These are phyloP conservation scores for Samia ricini DNA, from an alignment of 1,140 invertebrate genomes.

Conservation along the genomic window DNA sequence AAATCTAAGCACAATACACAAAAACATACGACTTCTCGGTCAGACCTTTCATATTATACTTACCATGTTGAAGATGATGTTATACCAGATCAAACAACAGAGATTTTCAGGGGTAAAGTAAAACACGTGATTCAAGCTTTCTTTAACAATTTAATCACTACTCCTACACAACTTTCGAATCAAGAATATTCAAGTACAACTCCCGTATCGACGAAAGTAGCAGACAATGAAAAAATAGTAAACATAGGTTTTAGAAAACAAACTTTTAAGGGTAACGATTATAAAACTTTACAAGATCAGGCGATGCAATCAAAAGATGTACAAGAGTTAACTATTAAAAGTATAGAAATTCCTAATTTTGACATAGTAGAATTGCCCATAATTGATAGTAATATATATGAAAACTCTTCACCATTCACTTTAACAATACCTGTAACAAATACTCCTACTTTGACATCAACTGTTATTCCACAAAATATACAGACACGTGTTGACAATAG, in stretches of 20 bases:
- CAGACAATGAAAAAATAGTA: slow-evolving; percentile 41
- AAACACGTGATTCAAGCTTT: slow-evolving; percentile 64
- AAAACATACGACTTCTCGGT: slow-evolving; percentile 27
- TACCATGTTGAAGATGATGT: slow-evolving; percentile 55
- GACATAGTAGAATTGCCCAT: slow-evolving; percentile 30
- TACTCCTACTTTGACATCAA: neutral
- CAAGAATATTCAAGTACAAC: slow-evolving; percentile 35
- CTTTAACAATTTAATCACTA: slow-evolving; percentile 47
- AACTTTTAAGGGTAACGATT: slow-evolving; percentile 41
- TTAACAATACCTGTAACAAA: slow-evolving; percentile 5
- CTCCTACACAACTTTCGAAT: slow-evolving; percentile 32
- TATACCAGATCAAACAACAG: slow-evolving; percentile 58
- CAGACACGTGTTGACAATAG: slow-evolving; percentile 14
- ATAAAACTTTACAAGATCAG: slow-evolving; percentile 46
- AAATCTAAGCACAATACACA: slow-evolving; percentile 19
- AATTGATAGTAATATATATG: slow-evolving; percentile 9
- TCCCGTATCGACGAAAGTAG: slow-evolving; percentile 19
- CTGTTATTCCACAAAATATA: neutral
- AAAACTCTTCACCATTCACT: slow-evolving; percentile 24
- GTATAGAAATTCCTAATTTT: slow-evolving; percentile 27
- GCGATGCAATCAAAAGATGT: slow-evolving; percentile 55
- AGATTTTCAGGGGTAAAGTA: slow-evolving; percentile 58
- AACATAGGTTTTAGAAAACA: slow-evolving; percentile 65
- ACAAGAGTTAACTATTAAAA: slow-evolving; percentile 41
- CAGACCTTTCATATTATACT: slow-evolving; percentile 55